Evolutionary conservation across 2,888 invertebrate species (phyloP).

Genomic region (Acheta domesticus): DNA sequence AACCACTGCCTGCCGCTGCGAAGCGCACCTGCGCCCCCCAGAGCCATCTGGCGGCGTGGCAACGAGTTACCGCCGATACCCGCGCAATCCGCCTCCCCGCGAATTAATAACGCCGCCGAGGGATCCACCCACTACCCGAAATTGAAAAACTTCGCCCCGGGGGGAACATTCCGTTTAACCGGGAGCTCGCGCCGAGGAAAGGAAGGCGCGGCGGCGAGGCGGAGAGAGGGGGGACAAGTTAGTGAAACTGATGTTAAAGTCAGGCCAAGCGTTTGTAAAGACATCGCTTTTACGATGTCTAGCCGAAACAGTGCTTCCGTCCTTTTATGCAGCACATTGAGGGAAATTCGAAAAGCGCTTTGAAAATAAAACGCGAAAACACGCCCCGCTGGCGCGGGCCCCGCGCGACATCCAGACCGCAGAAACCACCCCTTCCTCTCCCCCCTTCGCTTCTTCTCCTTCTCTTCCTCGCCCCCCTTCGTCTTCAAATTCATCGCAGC

Average conservation of each 20-base stretch:
- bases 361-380: background rate
- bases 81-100: background rate
- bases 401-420: no score
- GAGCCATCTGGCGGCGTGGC: no score
- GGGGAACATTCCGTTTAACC: background rate
- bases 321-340: background rate
- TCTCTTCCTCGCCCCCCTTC: background rate
- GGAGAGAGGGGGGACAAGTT: background rate
- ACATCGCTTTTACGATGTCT: background rate
- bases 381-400: background rate
- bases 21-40: no score
- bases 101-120: background rate
- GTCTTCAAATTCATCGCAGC: no score
- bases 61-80: no score
- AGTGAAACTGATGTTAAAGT: background rate
- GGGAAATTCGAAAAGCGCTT: background rate
- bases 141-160: background rate
- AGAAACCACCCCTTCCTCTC: background rate
- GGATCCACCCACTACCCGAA: slow-evolving; percentile 2
- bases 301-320: background rate
- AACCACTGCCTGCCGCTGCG: no score
- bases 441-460: background rate
- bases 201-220: no score
- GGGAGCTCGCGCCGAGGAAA: background rate
- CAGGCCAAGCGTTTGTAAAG: slow-evolving; percentile 1